Base-by-base conservation (phyloP, 2,797 vertebrate species). In the Sphenopsis melanotis region DNA sequence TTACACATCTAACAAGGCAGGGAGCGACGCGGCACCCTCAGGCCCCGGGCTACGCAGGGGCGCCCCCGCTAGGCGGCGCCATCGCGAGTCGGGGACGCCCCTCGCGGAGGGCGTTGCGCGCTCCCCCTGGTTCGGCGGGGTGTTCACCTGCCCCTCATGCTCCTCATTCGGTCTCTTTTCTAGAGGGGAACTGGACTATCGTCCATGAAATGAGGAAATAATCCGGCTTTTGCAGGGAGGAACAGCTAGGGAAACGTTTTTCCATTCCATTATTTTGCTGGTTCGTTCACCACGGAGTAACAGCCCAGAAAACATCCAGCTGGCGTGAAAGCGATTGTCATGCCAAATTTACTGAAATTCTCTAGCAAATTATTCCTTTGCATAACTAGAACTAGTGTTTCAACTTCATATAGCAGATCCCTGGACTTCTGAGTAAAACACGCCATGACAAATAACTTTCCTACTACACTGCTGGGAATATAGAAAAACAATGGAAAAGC, bases 401-500 rank as follows among this genome's bases (percentile, higher is more conserved):
- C 64, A 4, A 0, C 4, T 23, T 59, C 10, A 3, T 4, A 5
- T 1, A 47, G 29, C 34, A 30, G 12, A 32, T 64, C 44, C 16
- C 50, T 6, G 34, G 19, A 20, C 41, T 29, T 53, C 26, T 1
- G 3, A 32, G 24, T 34, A 34, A 7, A 36, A 49, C 29, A 47
- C 18, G 46, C 15, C 34, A 20, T 11, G 10, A 23, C 21, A 46
- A 61, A 36, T 27, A 30, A 18, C 19, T 60, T 22, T 15, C 27
- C 46, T 44, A n/a, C 24, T 42, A 2, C 15, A 18, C 30, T 18
- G 36, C 49, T 59, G 57, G 46, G n/a, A 90, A 66, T 30, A 30
- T 10, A 21, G 15, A 41, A 15, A 30, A 44, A 10, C 8, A 29
- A 34, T 0, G 0, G 27, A 26, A 71, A 70, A 30, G 6, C 18